A percentile compares a stretch with the other conserved stretches of the same genome.
phyloP scores from a whole-genome alignment of 2,113 vertebrate species.

The Carassius carassius region DNA sequence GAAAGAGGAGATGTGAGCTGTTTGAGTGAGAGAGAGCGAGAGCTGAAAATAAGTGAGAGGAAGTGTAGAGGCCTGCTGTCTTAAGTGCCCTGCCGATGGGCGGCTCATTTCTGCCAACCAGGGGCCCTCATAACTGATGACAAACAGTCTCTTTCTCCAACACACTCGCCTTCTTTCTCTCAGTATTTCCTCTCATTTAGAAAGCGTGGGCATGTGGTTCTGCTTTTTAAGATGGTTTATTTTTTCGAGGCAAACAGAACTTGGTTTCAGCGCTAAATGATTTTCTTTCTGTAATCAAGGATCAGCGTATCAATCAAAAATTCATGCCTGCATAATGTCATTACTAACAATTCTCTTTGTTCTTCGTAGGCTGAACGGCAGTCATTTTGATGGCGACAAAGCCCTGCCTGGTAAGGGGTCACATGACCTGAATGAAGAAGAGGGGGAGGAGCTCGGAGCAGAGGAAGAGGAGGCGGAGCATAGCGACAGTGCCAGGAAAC shows the following conservation, averaged over 20 bases:
- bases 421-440: constrained; percentile 84
- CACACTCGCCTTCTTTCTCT: constrained; percentile 24
- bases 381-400: constrained; percentile 89
- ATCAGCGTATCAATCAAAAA: not conserved
- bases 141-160: constrained; percentile 60
- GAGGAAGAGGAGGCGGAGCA: constrained; percentile 86
- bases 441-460: constrained; percentile 86
- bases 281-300: constrained; percentile 27
- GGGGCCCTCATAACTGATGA: constrained; percentile 70
- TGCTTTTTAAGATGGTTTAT: constrained; percentile 18
- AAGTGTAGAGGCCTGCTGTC: constrained; percentile 39
- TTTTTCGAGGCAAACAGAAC: constrained; percentile 11
- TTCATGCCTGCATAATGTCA: not conserved
- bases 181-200: constrained; percentile 29
- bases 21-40: constrained; percentile 50
- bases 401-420: constrained; percentile 80
- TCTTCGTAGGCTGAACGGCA: constrained; percentile 83
- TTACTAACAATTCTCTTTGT: not conserved
- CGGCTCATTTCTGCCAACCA: constrained; percentile 63
- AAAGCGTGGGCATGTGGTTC: constrained; percentile 26
- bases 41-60: constrained; percentile 41
- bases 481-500: constrained; percentile 75
- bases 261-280: constrained; percentile 14
- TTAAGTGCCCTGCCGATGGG: constrained; percentile 74
- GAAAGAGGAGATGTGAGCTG: constrained; percentile 27